phyloP scores from a whole-genome alignment of 30 jellyfish, hydroid and myxozoan species.

The Hydractinia echinata region DNA sequence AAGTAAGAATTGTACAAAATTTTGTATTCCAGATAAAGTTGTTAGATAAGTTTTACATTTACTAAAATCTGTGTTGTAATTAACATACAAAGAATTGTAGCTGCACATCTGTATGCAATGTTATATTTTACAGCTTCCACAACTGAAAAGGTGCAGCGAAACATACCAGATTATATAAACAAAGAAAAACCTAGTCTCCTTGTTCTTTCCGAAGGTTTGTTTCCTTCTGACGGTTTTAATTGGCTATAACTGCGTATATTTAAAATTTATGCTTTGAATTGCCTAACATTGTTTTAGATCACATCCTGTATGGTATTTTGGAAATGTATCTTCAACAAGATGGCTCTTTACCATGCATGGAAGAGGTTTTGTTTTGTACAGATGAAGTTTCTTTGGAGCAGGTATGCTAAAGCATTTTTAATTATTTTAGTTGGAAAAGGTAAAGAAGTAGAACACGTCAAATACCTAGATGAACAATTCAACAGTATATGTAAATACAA shows the following conservation, averaged over 20 bases:
- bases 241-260: background rate
- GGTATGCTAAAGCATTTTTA: background rate
- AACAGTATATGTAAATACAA: too few relatives aligned
- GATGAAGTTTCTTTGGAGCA: conserved; percentile 11
- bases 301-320: conserved; percentile 1
- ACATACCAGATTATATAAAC: conserved; percentile 23
- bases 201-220: conserved; percentile 48
- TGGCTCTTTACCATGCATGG: conserved; percentile 3
- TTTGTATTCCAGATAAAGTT: background rate
- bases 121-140: background rate
- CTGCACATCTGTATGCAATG: background rate
- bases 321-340: conserved; percentile 3
- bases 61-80: too few relatives aligned
- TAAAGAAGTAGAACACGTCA: too few relatives aligned
- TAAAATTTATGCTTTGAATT: background rate
- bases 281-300: background rate
- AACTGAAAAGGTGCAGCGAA: conserved; percentile 12
- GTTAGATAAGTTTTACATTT: background rate
- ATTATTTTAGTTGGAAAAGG: too few relatives aligned
- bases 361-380: conserved; percentile 14
- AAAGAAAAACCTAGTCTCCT: conserved; percentile 32
- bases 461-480: too few relatives aligned
- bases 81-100: too few relatives aligned
- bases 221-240: background rate
- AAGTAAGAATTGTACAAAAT: background rate